A percentile compares a stretch with the other conserved stretches of the same genome.
phyloP scores from a whole-genome alignment of 2,797 vertebrate species.

The Halcyon badia region DNA sequence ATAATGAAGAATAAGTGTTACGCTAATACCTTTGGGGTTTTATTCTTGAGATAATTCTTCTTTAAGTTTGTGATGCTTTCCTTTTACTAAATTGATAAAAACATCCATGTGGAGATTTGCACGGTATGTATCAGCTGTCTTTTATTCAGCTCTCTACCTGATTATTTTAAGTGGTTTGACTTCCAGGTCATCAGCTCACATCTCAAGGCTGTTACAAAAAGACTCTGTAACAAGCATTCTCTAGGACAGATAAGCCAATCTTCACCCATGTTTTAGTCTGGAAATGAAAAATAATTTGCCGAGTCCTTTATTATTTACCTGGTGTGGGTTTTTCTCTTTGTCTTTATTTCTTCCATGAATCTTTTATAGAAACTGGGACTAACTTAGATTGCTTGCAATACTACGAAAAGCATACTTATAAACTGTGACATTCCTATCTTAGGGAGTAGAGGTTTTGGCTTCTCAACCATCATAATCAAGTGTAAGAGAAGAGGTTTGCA shows the following conservation, averaged over 20 bases:
- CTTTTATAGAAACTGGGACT: not conserved
- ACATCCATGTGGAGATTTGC: not conserved
- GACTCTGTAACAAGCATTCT: not conserved
- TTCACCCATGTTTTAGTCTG: not conserved
- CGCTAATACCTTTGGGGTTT: not conserved
- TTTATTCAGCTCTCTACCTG: not conserved
- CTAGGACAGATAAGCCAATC: not conserved
- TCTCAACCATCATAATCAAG: not conserved
- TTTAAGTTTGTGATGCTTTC: not conserved
- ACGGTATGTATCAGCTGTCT: not conserved
- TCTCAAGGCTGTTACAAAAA: not conserved
- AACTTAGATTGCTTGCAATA: not conserved
- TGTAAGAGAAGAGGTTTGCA: not conserved
- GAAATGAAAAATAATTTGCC: not conserved
- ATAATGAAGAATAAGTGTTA: not conserved
- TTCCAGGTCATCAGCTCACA: not conserved
- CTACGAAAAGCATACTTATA: not conserved
- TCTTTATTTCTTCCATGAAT: not conserved
- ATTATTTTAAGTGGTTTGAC: not conserved
- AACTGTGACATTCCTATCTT: not conserved
- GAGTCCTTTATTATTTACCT: not conserved
- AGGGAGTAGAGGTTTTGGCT: not conserved
- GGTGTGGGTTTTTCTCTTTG: not conserved
- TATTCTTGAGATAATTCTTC: not conserved
- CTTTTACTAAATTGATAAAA: not conserved